Evolutionary conservation across 64 coral and sea anemone species (phyloP).

Genomic region (Pocillopora verrucosa): DNA sequence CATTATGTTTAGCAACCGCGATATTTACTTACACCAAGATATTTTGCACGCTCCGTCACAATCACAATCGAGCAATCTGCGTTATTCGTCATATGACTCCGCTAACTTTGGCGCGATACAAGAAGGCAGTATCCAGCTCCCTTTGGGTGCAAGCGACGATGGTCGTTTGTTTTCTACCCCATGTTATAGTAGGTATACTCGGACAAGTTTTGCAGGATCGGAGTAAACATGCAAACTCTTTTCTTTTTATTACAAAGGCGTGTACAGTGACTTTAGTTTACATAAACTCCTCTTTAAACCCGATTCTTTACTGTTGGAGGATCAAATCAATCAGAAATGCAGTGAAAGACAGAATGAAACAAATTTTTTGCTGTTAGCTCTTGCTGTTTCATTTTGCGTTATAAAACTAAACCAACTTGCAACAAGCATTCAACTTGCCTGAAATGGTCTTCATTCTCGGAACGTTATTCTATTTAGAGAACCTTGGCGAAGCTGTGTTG

Average conservation of each 20-base stretch:
- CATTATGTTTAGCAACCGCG: neutral
- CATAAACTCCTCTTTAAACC: conserved; percentile 5
- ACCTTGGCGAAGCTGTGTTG: no score
- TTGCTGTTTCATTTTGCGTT: no score
- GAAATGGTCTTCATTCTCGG: no score
- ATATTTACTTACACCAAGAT: neutral
- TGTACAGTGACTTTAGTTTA: neutral
- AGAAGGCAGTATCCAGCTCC: neutral
- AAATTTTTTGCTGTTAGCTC: neutral
- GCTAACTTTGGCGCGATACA: neutral
- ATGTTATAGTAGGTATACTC: neutral
- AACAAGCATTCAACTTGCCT: no score
- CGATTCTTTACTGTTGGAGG: conserved; percentile 6
- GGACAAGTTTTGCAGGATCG: no score
- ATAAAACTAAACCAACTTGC: no score
- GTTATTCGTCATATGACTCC: neutral
- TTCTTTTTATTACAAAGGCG: neutral
- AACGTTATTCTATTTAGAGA: no score
- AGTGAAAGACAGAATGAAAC: neutral
- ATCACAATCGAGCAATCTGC: neutral
- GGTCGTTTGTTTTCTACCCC: neutral
- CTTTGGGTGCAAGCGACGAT: neutral
- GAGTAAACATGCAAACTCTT: neutral
- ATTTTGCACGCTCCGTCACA: neutral
- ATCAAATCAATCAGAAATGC: neutral